phyloP scores from a whole-genome alignment of 1,140 invertebrate genomes.

The Scaptomyza hsui region DNA sequence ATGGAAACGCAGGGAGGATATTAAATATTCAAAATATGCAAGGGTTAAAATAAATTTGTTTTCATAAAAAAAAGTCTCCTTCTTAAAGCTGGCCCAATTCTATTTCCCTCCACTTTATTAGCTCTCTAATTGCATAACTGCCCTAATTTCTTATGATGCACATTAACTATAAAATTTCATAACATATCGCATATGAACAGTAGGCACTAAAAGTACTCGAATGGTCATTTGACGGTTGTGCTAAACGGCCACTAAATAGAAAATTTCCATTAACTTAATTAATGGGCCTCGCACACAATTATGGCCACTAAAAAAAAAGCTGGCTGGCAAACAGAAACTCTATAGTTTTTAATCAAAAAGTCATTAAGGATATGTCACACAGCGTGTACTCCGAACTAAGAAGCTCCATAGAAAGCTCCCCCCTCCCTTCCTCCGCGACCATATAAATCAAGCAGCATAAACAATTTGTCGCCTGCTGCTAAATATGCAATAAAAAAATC shows the following conservation, averaged over 20 bases:
- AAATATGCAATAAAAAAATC: conserved; percentile 74
- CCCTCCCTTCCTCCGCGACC: neutral
- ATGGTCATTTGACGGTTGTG: conserved; percentile 3
- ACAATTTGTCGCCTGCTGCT: conserved; percentile 73
- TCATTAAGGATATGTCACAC: conserved; percentile 55
- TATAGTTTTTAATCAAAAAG: conserved; percentile 79
- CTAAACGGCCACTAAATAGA: conserved; percentile 59
- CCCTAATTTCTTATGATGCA: conserved; percentile 1
- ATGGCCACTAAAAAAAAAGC: conserved; percentile 64
- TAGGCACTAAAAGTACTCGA: conserved; percentile 46
- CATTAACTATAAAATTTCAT: conserved; percentile 45
- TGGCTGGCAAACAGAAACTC: conserved; percentile 54
- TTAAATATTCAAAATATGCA: neutral
- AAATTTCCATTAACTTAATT: conserved; percentile 80
- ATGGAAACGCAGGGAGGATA: conserved; percentile 30
- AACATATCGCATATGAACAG: conserved; percentile 50
- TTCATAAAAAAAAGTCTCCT: too few species aligned
- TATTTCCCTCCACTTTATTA: neutral
- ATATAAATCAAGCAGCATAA: conserved; percentile 72
- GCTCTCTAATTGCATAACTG: conserved; percentile 36
- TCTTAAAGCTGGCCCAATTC: neutral
- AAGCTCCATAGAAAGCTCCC: neutral
- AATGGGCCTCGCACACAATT: conserved; percentile 64
- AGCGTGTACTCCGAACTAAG: conserved; percentile 46
- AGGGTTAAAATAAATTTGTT: neutral